Conservation (phyloP, 2,888 invertebrate genomes). For the Mythimna loreyi region DNA sequence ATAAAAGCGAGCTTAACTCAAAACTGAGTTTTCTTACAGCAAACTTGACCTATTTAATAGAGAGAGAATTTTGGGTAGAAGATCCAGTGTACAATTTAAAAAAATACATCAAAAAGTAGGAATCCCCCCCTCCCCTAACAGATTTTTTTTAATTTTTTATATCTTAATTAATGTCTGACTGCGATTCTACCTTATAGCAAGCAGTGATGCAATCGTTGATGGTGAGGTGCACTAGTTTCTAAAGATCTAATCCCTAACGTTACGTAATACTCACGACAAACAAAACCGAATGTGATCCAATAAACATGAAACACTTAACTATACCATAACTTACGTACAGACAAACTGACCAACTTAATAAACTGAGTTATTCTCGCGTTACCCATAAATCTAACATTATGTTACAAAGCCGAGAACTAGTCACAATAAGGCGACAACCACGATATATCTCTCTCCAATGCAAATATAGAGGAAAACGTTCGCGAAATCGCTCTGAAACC, state of each 20-base stretch:
- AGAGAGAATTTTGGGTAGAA: too few species aligned
- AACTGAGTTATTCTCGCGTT: slow-evolving; percentile 48
- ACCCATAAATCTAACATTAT: slow-evolving; percentile 57
- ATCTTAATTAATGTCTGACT: too few species aligned
- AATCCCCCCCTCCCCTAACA: too few species aligned
- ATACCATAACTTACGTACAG: slow-evolving; percentile 36
- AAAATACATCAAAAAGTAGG: too few species aligned
- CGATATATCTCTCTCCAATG: slow-evolving; percentile 65
- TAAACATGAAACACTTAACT: slow-evolving; percentile 52
- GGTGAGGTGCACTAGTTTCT: background rate
- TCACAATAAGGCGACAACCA: slow-evolving; percentile 52
- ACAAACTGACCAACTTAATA: slow-evolving; percentile 56
- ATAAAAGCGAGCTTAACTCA: too few species aligned
- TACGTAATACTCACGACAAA: slow-evolving; percentile 9
- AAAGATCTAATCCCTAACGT: background rate
- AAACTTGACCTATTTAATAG: too few species aligned
- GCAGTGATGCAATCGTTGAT: too few species aligned
- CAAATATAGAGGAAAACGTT: slow-evolving; percentile 64
- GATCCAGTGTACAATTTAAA: too few species aligned
- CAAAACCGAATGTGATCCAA: slow-evolving; percentile 30
- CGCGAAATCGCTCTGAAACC: slow-evolving; percentile 51
- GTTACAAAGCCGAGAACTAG: slow-evolving; percentile 55
- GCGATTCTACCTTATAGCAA: too few species aligned
- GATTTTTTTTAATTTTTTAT: too few species aligned
- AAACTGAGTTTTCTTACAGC: too few species aligned